Conservation (phyloP, 1,140 invertebrate species). For the Penaeus chinensis region DNA sequence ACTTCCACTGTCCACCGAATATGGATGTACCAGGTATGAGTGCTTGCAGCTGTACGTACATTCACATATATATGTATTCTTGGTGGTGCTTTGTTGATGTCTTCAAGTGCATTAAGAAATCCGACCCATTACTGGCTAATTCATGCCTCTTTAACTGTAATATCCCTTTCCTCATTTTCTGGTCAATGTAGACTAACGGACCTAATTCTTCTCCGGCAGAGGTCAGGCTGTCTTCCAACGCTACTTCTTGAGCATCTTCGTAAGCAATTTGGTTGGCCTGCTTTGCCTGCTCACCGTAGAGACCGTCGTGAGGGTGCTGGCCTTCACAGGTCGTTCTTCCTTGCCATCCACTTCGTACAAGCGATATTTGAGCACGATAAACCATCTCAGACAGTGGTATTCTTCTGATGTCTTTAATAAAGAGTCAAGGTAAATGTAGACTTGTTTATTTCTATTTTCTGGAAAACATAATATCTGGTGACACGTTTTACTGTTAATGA, state of each 20-base stretch:
- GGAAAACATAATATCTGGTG: no score
- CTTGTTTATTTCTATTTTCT: not conserved
- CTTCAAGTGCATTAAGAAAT: no score
- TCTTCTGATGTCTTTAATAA: conserved; percentile 41
- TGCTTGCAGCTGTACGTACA: no score
- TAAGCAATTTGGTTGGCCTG: conserved; percentile 58
- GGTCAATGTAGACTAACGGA: no score
- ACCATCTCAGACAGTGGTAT: conserved; percentile 53
- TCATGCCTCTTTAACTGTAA: no score
- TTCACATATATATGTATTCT: no score
- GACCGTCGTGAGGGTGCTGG: conserved; percentile 48
- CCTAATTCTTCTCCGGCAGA: conserved; percentile 10
- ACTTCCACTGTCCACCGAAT: no score
- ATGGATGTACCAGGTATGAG: no score
- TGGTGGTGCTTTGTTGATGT: no score
- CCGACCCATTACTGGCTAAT: no score
- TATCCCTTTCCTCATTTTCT: no score
- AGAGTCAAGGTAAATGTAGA: conserved; percentile 27
- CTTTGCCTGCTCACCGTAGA: conserved; percentile 39
- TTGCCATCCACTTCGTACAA: conserved; percentile 13
- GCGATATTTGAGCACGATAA: conserved; percentile 54
- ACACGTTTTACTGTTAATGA: no score
- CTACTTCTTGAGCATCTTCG: conserved; percentile 55
- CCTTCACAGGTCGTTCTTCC: conserved; percentile 38
- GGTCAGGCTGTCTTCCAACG: conserved; percentile 51